phyloP scores from a whole-genome alignment of 2,888 invertebrate genomes.

The Agriotes lineatus region DNA sequence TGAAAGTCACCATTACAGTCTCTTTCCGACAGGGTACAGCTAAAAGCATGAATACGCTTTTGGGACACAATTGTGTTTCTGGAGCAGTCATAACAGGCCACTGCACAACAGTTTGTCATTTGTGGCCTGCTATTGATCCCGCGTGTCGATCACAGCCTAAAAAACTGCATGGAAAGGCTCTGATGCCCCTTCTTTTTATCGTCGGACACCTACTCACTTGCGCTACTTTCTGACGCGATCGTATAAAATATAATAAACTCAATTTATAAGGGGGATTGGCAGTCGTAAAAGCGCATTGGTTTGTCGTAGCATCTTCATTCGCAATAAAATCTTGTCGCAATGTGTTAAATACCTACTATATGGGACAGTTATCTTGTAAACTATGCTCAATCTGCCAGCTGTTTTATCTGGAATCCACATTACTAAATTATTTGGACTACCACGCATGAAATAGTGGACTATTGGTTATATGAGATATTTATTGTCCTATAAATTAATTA shows the following conservation, averaged over 20 bases:
- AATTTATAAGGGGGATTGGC: conserved; percentile 36
- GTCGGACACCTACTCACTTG: conserved; percentile 22
- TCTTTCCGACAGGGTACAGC: background rate
- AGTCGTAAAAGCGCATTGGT: conserved; percentile 34
- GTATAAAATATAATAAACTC: conserved; percentile 40
- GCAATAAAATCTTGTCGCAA: conserved; percentile 20
- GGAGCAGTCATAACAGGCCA: conserved; percentile 28
- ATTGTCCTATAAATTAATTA: no score
- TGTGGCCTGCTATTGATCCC: conserved; percentile 31
- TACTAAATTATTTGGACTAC: background rate
- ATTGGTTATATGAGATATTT: no score
- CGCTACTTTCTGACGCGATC: conserved; percentile 20
- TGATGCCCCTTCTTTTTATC: conserved; percentile 32
- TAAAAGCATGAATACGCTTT: background rate
- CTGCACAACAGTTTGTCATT: conserved; percentile 40
- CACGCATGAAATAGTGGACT: no score
- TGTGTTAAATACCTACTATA: conserved; percentile 26
- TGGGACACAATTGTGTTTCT: conserved; percentile 20
- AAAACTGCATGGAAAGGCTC: conserved; percentile 18
- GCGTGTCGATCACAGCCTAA: conserved; percentile 29
- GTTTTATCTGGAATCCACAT: no score
- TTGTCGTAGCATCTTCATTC: conserved; percentile 24
- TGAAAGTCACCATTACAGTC: background rate
- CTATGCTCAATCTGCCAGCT: background rate
- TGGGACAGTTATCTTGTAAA: conserved; percentile 16